Evolutionary conservation across 2,113 vertebrate genomes (phyloP).

Genomic region (Crotalus tigris): DNA sequence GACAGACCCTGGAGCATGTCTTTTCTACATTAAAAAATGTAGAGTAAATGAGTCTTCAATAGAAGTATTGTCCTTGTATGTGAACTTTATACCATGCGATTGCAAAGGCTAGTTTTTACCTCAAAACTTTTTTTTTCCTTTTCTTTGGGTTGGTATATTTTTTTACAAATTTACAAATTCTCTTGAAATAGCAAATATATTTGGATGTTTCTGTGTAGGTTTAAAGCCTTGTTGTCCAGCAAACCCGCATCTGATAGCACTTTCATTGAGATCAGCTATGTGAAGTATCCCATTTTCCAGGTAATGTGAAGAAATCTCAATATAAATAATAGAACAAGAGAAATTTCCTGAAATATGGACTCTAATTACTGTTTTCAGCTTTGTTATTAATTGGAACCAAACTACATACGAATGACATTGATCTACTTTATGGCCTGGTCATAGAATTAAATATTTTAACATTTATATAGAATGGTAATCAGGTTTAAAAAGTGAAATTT

Average conservation of each 20-base stretch:
- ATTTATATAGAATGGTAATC: background rate
- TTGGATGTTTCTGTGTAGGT: slow-evolving; percentile 70
- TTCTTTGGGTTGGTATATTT: background rate
- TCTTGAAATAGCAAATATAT: background rate
- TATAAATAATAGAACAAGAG: background rate
- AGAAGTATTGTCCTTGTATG: background rate
- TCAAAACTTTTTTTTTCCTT: background rate
- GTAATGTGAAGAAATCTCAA: slow-evolving; percentile 65
- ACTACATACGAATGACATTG: background rate
- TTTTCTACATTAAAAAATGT: background rate
- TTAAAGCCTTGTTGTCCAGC: slow-evolving; percentile 92
- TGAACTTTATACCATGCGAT: background rate
- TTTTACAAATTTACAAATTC: background rate
- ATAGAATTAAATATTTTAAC: background rate
- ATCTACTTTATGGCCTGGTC: background rate
- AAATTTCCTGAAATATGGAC: background rate
- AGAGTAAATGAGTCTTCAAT: background rate
- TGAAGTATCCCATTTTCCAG: slow-evolving; percentile 98
- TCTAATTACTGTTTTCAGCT: slow-evolving; percentile 3
- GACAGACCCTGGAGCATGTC: background rate
- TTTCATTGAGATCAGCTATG: slow-evolving; percentile 96
- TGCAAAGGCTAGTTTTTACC: background rate
- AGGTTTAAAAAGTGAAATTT: background rate
- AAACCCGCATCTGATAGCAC: slow-evolving; percentile 89
- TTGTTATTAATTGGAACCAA: slow-evolving; percentile 8